These are phyloP conservation scores for Tipula confusa DNA, from an alignment of 2,888 invertebrate genomes.

Conservation along the genomic window DNA sequence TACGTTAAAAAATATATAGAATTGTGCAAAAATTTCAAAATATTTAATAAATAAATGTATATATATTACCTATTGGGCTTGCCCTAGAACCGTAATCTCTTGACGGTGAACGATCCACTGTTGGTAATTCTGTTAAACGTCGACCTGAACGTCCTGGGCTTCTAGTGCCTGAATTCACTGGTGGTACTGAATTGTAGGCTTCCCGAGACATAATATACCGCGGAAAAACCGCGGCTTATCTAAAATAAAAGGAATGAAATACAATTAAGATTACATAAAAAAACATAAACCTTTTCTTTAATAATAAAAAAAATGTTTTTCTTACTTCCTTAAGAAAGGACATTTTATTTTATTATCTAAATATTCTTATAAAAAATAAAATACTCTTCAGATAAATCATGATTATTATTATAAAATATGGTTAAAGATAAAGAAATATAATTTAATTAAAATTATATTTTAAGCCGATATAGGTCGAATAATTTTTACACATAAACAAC, in stretches of 20 bases:
- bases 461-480: background rate
- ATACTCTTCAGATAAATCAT: background rate
- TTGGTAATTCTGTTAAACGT: conserved; percentile 67
- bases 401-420: background rate
- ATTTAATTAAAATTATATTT: background rate
- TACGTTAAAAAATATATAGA: background rate
- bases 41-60: background rate
- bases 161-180: conserved; percentile 62
- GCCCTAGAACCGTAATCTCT: conserved; percentile 66
- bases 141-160: conserved; percentile 59
- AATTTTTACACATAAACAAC: too few species aligned
- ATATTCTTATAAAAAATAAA: background rate
- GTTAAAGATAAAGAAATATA: background rate
- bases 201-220: conserved; percentile 53
- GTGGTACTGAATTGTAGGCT: conserved; percentile 54
- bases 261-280: conserved; percentile 3
- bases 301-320: too few species aligned
- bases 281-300: background rate
- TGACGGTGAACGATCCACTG: conserved; percentile 85
- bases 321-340: background rate
- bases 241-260: conserved; percentile 32
- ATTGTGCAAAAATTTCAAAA: background rate
- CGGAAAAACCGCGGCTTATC: conserved; percentile 48
- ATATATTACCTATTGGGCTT: conserved; percentile 54
- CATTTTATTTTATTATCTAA: background rate